Percentiles rank a stretch among this genome's conserved stretches.
phyloP scores from a whole-genome alignment of 2,797 vertebrate genomes.

The Helarctos malayanus region DNA sequence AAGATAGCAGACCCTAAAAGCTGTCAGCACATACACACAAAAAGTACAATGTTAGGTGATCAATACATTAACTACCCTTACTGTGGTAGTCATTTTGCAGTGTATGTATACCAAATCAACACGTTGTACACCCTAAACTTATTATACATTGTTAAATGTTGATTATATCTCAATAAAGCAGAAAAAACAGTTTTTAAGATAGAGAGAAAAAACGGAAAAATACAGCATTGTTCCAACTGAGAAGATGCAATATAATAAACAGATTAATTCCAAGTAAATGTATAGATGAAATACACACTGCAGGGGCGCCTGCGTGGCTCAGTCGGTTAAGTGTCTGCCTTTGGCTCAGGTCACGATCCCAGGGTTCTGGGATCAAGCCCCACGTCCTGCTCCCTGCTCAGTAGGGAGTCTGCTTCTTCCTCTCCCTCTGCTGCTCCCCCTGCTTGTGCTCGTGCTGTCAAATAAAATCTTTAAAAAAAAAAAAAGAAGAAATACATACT shows the following conservation, averaged over 20 bases:
- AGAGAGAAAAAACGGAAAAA: background rate
- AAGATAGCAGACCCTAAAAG: background rate
- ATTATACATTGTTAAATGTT: background rate
- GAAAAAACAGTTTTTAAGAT: background rate
- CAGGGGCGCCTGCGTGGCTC: background rate
- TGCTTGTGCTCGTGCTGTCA: background rate
- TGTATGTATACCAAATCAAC: no score
- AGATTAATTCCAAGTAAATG: background rate
- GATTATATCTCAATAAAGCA: background rate
- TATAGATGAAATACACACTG: background rate
- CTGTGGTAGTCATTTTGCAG: background rate
- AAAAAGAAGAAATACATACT: background rate
- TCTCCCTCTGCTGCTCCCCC: background rate
- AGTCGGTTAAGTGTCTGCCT: background rate
- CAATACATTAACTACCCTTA: background rate
- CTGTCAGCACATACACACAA: background rate
- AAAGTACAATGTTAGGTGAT: background rate
- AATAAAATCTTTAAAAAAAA: background rate
- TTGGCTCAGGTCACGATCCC: background rate
- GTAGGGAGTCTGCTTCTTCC: background rate
- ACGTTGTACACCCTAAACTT: background rate
- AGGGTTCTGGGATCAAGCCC: background rate
- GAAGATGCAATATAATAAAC: background rate
- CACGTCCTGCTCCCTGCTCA: background rate
- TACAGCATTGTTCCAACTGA: background rate